These are phyloP conservation scores for Aleiodes leptofemur DNA, from an alignment of 2,888 invertebrate species.

Conservation along the genomic window DNA sequence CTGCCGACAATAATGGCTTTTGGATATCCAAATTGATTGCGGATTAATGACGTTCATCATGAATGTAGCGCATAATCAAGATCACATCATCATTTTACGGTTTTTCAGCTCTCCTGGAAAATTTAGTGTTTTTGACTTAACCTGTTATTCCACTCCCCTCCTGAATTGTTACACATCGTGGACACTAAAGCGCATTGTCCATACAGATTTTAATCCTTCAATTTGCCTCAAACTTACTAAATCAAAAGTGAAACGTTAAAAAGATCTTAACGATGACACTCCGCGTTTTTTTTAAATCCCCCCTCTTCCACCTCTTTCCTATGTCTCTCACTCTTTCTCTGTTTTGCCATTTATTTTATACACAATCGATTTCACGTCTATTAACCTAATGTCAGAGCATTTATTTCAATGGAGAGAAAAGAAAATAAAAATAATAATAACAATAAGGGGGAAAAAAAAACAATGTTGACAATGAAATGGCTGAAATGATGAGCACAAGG, in stretches of 20 bases:
- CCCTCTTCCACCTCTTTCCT: neutral
- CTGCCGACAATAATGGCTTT: no score
- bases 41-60: no score
- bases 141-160: no score
- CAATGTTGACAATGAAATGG: constrained; percentile 17
- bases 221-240: constrained; percentile 21
- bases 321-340: constrained; percentile 13
- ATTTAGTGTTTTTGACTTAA: no score
- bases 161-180: constrained; percentile 52
- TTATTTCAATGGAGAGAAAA: constrained; percentile 5
- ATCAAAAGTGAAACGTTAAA: constrained; percentile 46
- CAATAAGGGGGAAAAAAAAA: neutral
- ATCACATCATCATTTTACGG: no score
- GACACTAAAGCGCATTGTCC: constrained; percentile 40
- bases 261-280: constrained; percentile 23
- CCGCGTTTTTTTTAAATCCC: neutral
- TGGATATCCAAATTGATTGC: no score
- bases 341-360: constrained; percentile 9
- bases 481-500: constrained; percentile 9
- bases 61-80: no score
- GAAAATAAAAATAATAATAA: constrained; percentile 22
- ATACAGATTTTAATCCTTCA: constrained; percentile 49
- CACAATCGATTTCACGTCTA: constrained; percentile 13
- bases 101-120: no score
- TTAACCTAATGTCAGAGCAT: constrained; percentile 25